Evolutionary conservation across 2,797 vertebrate genomes (phyloP).

Genomic region (Xenops minutus): DNA sequence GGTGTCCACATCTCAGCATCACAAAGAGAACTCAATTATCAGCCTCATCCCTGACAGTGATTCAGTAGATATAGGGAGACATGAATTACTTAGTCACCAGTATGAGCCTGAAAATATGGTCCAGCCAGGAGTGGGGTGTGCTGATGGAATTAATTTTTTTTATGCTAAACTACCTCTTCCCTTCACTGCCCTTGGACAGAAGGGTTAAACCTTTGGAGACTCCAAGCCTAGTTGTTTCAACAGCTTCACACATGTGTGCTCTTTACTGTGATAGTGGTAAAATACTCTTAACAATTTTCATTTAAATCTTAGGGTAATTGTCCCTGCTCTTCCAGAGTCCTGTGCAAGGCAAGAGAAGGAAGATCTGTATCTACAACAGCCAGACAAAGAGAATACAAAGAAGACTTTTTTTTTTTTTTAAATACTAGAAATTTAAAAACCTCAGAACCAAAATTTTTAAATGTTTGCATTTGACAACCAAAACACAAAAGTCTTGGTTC

Average conservation of each 20-base stretch:
- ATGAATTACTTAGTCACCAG: neutral
- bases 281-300: neutral
- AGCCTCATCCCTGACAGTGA: neutral
- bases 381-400: neutral
- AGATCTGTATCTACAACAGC: neutral
- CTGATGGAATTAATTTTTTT: neutral
- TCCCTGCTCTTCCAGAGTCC: neutral
- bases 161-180: neutral
- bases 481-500: neutral
- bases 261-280: neutral
- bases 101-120: neutral
- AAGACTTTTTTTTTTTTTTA: neutral
- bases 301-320: neutral
- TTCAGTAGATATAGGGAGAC: neutral
- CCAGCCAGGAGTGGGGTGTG: neutral
- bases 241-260: neutral
- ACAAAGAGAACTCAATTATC: conserved; percentile 26
- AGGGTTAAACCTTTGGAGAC: neutral
- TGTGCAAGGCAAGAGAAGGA: neutral
- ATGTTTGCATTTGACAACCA: neutral
- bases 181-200: neutral
- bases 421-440: neutral
- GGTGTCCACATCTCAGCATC: neutral
- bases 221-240: neutral
- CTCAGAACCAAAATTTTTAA: neutral